These are phyloP conservation scores for Metopia argyrocephala DNA, from an alignment of 2,888 invertebrate genomes.

Conservation along the genomic window DNA sequence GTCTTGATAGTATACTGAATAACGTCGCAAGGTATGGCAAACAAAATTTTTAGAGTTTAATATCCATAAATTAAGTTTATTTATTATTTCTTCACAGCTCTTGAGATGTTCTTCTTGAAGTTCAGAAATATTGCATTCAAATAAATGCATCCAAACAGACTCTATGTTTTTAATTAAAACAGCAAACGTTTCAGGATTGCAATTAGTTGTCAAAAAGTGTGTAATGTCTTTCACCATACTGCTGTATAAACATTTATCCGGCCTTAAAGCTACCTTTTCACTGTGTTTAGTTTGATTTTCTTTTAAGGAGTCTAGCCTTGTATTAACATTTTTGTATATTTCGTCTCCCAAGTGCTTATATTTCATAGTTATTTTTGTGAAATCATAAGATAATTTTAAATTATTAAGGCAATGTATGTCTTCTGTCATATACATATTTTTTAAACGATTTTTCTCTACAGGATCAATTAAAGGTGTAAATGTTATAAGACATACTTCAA, in stretches of 20 bases:
- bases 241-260: constrained; percentile 73
- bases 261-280: constrained; percentile 75
- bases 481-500: constrained; percentile 81
- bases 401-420: constrained; percentile 83
- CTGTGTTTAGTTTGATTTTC: constrained; percentile 71
- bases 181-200: constrained; percentile 70
- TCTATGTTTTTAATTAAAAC: constrained; percentile 69
- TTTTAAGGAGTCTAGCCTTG: constrained; percentile 64
- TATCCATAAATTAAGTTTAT: constrained; percentile 75
- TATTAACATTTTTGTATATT: constrained; percentile 69
- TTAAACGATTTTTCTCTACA: constrained; percentile 86
- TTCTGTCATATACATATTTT: constrained; percentile 84
- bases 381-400: constrained; percentile 81
- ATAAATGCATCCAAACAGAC: constrained; percentile 67
- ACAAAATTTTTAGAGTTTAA: constrained; percentile 76
- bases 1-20: constrained; percentile 87
- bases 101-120: constrained; percentile 64
- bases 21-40: constrained; percentile 78
- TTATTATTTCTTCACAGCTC: constrained; percentile 69
- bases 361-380: constrained; percentile 75
- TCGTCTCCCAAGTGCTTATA: constrained; percentile 75
- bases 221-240: constrained; percentile 74
- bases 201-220: constrained; percentile 76
- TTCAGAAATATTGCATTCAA: not conserved
- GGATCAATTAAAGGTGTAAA: constrained; percentile 89